Evolutionary conservation across 2,113 vertebrate species (phyloP).

Genomic region (Synodontis membranacea): DNA sequence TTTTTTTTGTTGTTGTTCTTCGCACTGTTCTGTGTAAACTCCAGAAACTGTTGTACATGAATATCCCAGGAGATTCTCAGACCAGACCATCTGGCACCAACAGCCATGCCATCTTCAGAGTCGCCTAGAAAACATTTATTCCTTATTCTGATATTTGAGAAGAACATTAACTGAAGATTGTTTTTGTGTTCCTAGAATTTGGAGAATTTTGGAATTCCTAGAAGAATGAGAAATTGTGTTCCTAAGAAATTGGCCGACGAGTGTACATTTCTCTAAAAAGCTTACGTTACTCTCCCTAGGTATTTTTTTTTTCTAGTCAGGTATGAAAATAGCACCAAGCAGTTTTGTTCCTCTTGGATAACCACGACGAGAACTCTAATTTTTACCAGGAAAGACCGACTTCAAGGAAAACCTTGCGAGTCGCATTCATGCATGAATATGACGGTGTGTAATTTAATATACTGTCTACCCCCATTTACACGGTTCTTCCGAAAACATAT

Average conservation of each 20-base stretch:
- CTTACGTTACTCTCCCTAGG: background rate
- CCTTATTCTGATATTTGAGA: background rate
- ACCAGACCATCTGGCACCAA: background rate
- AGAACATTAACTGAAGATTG: background rate
- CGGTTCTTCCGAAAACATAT: background rate
- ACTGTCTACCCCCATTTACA: background rate
- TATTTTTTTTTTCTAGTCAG: background rate
- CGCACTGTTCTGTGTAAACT: background rate
- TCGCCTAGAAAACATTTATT: background rate
- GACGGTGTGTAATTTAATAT: background rate
- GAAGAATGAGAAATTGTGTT: too few relatives aligned
- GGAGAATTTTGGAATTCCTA: too few relatives aligned
- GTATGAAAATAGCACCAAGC: background rate
- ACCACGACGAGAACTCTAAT: background rate
- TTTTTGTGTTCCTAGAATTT: too few relatives aligned
- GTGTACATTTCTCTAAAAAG: background rate
- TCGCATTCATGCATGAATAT: background rate
- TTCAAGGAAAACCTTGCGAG: background rate
- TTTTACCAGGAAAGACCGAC: background rate
- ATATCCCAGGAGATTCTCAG: background rate
- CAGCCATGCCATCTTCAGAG: background rate
- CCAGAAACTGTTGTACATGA: background rate
- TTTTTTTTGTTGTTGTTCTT: too few relatives aligned
- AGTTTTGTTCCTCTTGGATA: background rate
- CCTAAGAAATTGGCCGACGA: background rate